These are phyloP conservation scores for Polypedilum vanderplanki DNA, from an alignment of 1,140 invertebrate genomes.

Conservation along the genomic window DNA sequence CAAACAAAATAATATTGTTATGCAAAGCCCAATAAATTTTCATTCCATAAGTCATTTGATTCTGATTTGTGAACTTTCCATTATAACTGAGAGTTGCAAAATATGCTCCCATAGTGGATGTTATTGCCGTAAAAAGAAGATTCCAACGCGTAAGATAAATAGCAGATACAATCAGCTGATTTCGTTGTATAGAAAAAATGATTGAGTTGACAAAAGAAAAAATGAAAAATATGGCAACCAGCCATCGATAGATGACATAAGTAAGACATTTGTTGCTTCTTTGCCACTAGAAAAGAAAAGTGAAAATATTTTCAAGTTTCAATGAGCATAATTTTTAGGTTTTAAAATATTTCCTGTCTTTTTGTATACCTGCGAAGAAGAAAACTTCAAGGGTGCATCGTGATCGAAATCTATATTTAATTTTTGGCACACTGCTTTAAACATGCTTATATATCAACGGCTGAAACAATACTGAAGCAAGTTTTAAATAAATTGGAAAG, in stretches of 20 bases:
- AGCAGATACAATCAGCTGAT: neutral
- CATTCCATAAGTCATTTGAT: neutral
- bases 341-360: neutral
- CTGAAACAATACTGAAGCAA: too few relatives aligned
- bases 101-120: neutral
- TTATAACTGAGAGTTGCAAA: neutral
- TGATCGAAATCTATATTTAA: neutral
- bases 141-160: neutral
- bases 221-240: neutral
- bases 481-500: too few relatives aligned
- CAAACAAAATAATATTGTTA: neutral
- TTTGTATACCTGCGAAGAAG: neutral
- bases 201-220: neutral
- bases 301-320: neutral
- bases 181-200: neutral
- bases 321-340: too few relatives aligned
- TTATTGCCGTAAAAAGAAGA: neutral
- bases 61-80: neutral
- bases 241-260: neutral
- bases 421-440: neutral
- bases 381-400: neutral
- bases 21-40: neutral
- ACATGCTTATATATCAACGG: neutral
- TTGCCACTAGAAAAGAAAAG: neutral
- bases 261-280: neutral